These are phyloP conservation scores for Anneissia japonica DNA, from an alignment of 35 echinoderm and acorn worm genomes.

Conservation along the genomic window DNA sequence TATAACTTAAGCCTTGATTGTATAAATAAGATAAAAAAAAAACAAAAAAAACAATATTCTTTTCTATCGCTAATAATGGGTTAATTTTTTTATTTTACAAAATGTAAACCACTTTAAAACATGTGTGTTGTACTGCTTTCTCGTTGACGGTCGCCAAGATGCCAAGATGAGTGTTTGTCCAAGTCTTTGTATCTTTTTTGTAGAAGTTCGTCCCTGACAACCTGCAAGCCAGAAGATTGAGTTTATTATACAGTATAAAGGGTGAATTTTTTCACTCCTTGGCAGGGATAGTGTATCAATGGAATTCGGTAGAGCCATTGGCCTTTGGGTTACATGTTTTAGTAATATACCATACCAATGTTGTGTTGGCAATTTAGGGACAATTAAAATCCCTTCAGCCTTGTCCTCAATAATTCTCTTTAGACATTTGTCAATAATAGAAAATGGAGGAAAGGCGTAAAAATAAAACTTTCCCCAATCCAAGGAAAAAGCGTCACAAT, in stretches of 20 bases:
- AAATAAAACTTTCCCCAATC: not conserved
- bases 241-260: not conserved
- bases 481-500: slow-evolving; percentile 14
- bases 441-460: slow-evolving; percentile 5
- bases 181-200: not conserved
- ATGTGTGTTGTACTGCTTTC: not conserved
- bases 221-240: slow-evolving; percentile 16
- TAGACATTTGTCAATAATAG: not conserved
- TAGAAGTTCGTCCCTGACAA: slow-evolving; percentile 24
- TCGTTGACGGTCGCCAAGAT: not conserved
- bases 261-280: not conserved
- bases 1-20: not conserved
- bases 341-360: slow-evolving; percentile 2
- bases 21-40: slow-evolving; percentile 15
- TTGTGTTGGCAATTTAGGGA: slow-evolving; percentile 20
- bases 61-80: not conserved
- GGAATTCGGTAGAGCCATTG: not conserved
- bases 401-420: slow-evolving; percentile 12
- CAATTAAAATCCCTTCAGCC: slow-evolving; percentile 18
- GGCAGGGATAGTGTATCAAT: not conserved
- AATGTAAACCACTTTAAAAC: slow-evolving; percentile 14
- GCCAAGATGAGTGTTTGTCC: not conserved
- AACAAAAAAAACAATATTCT: not conserved
- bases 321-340: not conserved
- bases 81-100: slow-evolving; percentile 16